Conservation (phyloP, 2,797 vertebrate species). For the Melanotaenia trifasciata region DNA sequence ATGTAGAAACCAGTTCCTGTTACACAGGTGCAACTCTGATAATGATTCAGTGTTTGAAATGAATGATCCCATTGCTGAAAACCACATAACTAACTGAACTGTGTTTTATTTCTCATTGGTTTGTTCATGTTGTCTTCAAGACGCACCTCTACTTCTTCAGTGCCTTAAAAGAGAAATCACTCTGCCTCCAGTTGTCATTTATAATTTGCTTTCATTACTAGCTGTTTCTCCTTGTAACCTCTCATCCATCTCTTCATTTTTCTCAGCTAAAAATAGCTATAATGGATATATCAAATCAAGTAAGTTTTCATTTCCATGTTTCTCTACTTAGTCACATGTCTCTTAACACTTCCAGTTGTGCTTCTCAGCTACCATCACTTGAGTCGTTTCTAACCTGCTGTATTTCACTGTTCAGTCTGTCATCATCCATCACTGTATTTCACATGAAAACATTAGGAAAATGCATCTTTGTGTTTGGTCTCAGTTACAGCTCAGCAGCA, state of each 20-base stretch:
- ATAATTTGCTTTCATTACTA: slow-evolving; percentile 69
- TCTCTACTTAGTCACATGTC: slow-evolving; percentile 52
- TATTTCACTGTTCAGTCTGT: slow-evolving; percentile 43
- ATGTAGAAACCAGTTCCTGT: not conserved
- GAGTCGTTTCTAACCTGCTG: slow-evolving; percentile 48
- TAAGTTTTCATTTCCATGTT: slow-evolving; percentile 79
- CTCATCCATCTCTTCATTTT: slow-evolving; percentile 80
- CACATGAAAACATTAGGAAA: slow-evolving; percentile 27
- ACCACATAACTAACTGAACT: slow-evolving; percentile 36
- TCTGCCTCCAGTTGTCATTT: slow-evolving; percentile 58
- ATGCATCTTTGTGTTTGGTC: slow-evolving; percentile 33
- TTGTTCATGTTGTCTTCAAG: slow-evolving; percentile 56
- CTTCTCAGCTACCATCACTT: slow-evolving; percentile 32
- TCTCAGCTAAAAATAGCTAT: slow-evolving; percentile 89
- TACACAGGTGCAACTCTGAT: slow-evolving; percentile 1
- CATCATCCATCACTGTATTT: slow-evolving; percentile 54
- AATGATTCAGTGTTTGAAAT: slow-evolving; percentile 16
- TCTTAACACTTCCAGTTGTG: slow-evolving; percentile 49
- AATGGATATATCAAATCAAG: slow-evolving; percentile 90
- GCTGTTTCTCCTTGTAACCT: slow-evolving; percentile 71
- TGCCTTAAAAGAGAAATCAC: slow-evolving; percentile 56
- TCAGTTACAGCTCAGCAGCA: slow-evolving; percentile 65
- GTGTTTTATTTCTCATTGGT: slow-evolving; percentile 55
- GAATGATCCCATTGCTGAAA: slow-evolving; percentile 24
- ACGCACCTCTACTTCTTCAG: slow-evolving; percentile 30